Percentiles rank a stretch among this genome's conserved stretches.
Evolutionary conservation across 2,797 vertebrate genomes (phyloP).

Genomic region (Carapus acus): DNA sequence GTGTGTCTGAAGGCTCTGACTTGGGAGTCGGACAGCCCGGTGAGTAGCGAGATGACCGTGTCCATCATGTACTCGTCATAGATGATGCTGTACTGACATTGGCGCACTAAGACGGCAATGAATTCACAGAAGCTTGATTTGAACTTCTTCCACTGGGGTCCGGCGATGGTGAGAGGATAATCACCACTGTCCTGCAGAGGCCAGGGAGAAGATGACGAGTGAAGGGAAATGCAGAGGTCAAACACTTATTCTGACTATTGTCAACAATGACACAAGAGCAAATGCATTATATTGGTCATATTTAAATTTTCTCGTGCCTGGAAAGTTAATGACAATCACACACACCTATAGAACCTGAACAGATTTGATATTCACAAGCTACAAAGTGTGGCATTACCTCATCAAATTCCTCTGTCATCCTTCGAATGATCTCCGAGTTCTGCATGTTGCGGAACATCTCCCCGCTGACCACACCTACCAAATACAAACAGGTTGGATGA

Average conservation of each 20-base stretch:
- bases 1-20: constrained; percentile 99
- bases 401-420: constrained; percentile 99
- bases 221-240: neutral
- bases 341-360: no score
- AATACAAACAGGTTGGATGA: constrained; percentile 15
- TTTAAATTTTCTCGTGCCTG: no score
- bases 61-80: constrained; percentile 99
- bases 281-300: neutral
- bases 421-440: constrained; percentile 98
- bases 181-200: constrained; percentile 91
- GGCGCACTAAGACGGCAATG: constrained; percentile 92
- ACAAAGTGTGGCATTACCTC: constrained; percentile 83
- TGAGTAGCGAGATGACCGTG: constrained; percentile 97
- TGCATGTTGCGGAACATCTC: constrained; percentile 99
- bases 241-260: neutral
- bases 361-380: no score
- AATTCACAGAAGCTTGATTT: constrained; percentile 99
- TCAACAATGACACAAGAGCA: neutral
- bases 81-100: constrained; percentile 99
- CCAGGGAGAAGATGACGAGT: constrained; percentile 19
- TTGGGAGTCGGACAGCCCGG: constrained; percentile 96
- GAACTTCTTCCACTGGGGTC: constrained; percentile 99
- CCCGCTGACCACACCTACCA: constrained; percentile 89
- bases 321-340: no score
- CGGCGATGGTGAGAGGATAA: constrained; percentile 98